Conservation (phyloP, 2,888 invertebrate genomes). For the Thereva nobilitata region DNA sequence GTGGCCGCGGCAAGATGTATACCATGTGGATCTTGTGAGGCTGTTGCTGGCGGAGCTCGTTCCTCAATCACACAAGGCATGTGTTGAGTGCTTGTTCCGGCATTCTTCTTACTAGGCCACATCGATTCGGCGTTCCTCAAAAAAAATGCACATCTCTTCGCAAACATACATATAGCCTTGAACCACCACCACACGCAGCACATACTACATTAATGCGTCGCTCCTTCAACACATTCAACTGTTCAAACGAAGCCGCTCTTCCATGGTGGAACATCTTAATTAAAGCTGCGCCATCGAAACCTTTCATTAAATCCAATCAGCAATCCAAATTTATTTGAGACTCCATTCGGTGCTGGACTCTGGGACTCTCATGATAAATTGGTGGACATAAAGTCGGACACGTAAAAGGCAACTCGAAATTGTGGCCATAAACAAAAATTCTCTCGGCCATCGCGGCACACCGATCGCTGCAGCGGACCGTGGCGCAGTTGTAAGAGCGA, state of each 20-base stretch:
- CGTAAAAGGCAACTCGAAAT: too few species aligned
- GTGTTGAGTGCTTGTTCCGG: slow-evolving; percentile 25
- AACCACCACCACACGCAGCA: background rate
- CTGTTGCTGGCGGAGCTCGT: slow-evolving; percentile 3
- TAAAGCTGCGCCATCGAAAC: slow-evolving; percentile 16
- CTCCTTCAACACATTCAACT: too few species aligned
- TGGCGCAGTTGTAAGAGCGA: too few species aligned
- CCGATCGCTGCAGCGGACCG: too few species aligned
- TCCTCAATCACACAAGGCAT: background rate
- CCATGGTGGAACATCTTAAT: slow-evolving; percentile 29
- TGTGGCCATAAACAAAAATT: too few species aligned
- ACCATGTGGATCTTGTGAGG: background rate
- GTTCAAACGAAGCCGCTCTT: slow-evolving; percentile 11
- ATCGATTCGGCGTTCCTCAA: slow-evolving; percentile 19
- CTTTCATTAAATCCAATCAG: slow-evolving; percentile 32
- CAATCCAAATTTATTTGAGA: slow-evolving; percentile 28
- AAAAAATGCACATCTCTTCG: background rate
- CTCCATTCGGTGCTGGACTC: slow-evolving; percentile 1
- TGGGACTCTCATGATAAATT: slow-evolving; percentile 21
- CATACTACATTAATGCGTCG: too few species aligned
- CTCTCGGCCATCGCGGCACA: too few species aligned
- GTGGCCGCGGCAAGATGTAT: background rate
- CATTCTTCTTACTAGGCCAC: slow-evolving; percentile 27
- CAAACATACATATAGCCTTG: background rate
- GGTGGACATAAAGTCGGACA: background rate